Percentiles rank a stretch among this genome's conserved stretches.
Conservation (phyloP, 1,140 invertebrate species). For the Colletes latitarsis region DNA sequence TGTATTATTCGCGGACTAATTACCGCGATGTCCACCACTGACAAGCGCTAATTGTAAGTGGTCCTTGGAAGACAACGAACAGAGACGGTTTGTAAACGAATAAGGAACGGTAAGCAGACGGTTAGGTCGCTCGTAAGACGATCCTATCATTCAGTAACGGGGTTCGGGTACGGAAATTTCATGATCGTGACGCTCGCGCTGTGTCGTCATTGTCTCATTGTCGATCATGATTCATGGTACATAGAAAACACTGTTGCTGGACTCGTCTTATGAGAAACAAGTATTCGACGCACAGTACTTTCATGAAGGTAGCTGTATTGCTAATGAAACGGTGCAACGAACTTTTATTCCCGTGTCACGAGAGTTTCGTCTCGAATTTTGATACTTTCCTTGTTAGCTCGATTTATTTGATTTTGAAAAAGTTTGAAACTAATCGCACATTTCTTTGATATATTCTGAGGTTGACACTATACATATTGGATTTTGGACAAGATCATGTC, state of each 20-base stretch:
- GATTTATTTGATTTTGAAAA: too few relatives aligned
- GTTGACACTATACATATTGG: too few relatives aligned
- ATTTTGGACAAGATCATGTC: too few relatives aligned
- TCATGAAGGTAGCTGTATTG: not conserved
- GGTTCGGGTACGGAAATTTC: constrained; percentile 69
- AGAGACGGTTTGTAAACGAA: constrained; percentile 48
- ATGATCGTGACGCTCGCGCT: constrained; percentile 72
- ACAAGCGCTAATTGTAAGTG: constrained; percentile 66
- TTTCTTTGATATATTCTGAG: too few relatives aligned
- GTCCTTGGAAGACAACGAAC: constrained; percentile 59
- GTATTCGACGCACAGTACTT: constrained; percentile 51
- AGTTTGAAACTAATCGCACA: too few relatives aligned
- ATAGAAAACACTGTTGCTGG: constrained; percentile 57
- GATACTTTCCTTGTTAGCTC: too few relatives aligned
- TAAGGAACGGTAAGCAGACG: constrained; percentile 62
- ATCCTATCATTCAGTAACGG: constrained; percentile 78
- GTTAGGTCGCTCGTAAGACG: constrained; percentile 64
- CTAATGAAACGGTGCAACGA: not conserved
- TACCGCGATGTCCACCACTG: constrained; percentile 59
- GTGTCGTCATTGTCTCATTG: constrained; percentile 55
- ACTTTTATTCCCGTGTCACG: not conserved
- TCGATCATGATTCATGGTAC: constrained; percentile 73
- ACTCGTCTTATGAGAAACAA: constrained; percentile 62
- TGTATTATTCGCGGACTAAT: constrained; percentile 67
- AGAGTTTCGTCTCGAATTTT: not conserved